Evolutionary conservation across 2,797 vertebrate species (phyloP).

Genomic region (Anableps anableps): DNA sequence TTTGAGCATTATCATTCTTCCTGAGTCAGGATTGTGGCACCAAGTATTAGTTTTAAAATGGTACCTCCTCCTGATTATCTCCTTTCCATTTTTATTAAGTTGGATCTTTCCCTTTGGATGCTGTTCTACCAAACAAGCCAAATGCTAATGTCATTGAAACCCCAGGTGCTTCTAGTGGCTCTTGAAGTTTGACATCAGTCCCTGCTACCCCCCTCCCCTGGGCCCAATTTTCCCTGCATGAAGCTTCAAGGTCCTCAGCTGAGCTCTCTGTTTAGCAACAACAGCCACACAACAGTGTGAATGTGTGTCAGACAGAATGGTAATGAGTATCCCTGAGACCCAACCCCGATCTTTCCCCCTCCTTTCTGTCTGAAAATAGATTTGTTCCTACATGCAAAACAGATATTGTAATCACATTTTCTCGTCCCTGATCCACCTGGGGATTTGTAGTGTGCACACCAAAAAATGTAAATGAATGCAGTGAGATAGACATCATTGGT

Average conservation of each 20-base stretch:
- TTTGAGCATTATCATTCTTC: not conserved
- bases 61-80: not conserved
- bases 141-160: conserved; percentile 67
- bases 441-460: conserved; percentile 45
- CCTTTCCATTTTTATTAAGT: conserved; percentile 25
- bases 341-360: conserved; percentile 50
- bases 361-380: conserved; percentile 55
- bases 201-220: conserved; percentile 55
- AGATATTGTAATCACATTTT: conserved; percentile 64
- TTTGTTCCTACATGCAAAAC: conserved; percentile 64
- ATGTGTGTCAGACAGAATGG: conserved; percentile 65
- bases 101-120: conserved; percentile 21
- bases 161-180: conserved; percentile 68
- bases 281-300: conserved; percentile 53
- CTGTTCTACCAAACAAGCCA: conserved; percentile 42
- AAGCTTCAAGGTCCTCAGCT: conserved; percentile 74
- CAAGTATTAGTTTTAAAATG: not conserved
- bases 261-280: conserved; percentile 73
- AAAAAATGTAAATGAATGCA: conserved; percentile 67
- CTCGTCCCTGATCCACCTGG: conserved; percentile 43
- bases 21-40: not conserved
- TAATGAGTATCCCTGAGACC: conserved; percentile 68
- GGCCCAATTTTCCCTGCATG: conserved; percentile 74
- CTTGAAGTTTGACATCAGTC: conserved; percentile 75
- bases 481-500: conserved; percentile 57